Base-by-base conservation (phyloP, 2,797 vertebrate species). In the Ctenosaura bakeri region DNA sequence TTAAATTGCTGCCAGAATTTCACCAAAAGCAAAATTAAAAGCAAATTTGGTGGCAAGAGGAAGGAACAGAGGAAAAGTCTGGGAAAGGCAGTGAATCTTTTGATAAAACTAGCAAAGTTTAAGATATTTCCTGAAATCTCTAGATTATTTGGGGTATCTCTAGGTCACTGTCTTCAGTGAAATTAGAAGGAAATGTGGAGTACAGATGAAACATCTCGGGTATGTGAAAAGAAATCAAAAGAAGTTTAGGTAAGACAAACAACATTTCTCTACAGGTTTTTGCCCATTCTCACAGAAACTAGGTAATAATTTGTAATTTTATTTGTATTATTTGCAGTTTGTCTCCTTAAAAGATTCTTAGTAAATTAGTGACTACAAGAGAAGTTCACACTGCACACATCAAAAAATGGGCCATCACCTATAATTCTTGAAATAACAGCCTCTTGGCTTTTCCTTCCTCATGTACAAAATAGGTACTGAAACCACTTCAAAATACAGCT, bases 291-390 rank as follows among this genome's bases (percentile, higher is more conserved):
- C 10, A 56, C 5, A 14, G 88, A 6, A 0, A 12, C 29, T 78
- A 73, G 10, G 85, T 35, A 92, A 83, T 0, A 73, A 0, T 29
- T 2, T 2, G 42, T 46, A 46, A 46, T 46, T 46, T 46, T 46
- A 46, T 46, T 46, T 46, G 42, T 46, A 46, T 46, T 46, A 46
- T 46, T 46, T 46, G 42, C 42, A 26, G 24, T 35, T 52, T 18
- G 18, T 0, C 92, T 16, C 69, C 69, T 46, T 46, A 12, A 52
- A 14, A 54, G 71, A n/a, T 0, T 76, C 2, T 0, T 0, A 42
- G 79, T 7, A 87, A 89, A 69, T 90, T 80, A 64, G 89, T 66
- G 10, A 81, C 71, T 9, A 86, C 69, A 4, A 84, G 18, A 88
- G 0, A 89, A 76, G 12, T 87, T 83, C 20, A 54, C 42, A 46